phyloP scores from a whole-genome alignment of 2,888 invertebrate genomes.

The Amphipoea oculea region DNA sequence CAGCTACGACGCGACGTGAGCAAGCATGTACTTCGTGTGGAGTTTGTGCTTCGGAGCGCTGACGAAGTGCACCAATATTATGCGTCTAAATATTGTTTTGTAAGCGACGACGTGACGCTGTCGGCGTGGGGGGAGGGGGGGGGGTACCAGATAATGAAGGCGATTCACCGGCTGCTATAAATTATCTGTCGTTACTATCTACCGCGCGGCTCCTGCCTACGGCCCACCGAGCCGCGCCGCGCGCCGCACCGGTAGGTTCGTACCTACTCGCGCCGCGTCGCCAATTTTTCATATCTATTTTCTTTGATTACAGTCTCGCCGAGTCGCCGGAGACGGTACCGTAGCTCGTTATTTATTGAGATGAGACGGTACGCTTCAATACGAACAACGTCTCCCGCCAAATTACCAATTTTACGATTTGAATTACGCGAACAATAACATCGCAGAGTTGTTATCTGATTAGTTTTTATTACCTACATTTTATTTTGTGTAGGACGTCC shows the following conservation, averaged over 20 bases:
- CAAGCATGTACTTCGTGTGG: background rate
- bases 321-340: slow-evolving; percentile 7
- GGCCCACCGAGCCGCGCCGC: too few relatives aligned
- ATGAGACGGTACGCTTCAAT: slow-evolving; percentile 12
- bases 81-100: slow-evolving; percentile 15
- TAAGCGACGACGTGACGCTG: background rate
- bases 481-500: background rate
- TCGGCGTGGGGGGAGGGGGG: background rate
- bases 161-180: slow-evolving; percentile 21
- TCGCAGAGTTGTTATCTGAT: slow-evolving; percentile 18
- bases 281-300: slow-evolving; percentile 33
- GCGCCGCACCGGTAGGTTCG: background rate
- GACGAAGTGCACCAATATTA: slow-evolving; percentile 33
- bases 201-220: background rate
- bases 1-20: background rate
- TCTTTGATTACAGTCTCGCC: slow-evolving; percentile 34
- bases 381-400: slow-evolving; percentile 6
- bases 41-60: slow-evolving; percentile 19
- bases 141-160: slow-evolving; percentile 9
- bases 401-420: slow-evolving; percentile 35
- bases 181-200: slow-evolving; percentile 32
- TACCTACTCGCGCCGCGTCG: background rate
- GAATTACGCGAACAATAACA: slow-evolving; percentile 28
- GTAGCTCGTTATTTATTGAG: slow-evolving; percentile 19
- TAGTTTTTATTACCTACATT: slow-evolving; percentile 5